A percentile compares a stretch with the other conserved stretches of the same genome.
Conservation (phyloP, 2,113 vertebrate genomes). For the Rhineura floridana region DNA sequence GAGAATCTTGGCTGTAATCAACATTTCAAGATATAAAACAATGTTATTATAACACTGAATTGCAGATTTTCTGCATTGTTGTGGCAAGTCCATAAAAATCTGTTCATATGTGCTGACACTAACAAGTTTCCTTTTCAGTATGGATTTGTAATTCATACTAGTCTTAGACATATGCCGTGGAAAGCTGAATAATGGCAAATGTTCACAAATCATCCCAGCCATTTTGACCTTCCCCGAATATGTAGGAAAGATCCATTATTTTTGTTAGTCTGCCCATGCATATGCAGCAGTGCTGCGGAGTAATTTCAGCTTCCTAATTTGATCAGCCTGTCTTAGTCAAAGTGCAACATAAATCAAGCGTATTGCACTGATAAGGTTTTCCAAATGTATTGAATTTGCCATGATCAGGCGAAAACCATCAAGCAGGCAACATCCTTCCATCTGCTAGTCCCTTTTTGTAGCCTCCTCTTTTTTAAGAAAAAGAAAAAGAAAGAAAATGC, state of each 20-base stretch:
- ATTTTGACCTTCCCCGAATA: slow-evolving; percentile 24
- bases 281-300: neutral
- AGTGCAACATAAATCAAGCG: slow-evolving; percentile 29
- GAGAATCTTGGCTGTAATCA: slow-evolving; percentile 55
- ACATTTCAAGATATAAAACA: slow-evolving; percentile 67
- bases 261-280: neutral
- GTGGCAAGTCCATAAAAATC: neutral
- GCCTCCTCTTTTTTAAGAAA: neutral
- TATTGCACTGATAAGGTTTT: slow-evolving; percentile 18
- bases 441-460: neutral
- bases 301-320: slow-evolving; percentile 52
- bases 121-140: slow-evolving; percentile 9
- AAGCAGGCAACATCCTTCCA: slow-evolving; percentile 6
- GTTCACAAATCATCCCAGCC: slow-evolving; percentile 20
- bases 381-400: slow-evolving; percentile 32
- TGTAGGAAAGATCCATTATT: slow-evolving; percentile 10
- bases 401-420: neutral
- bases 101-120: neutral
- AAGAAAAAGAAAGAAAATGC: neutral
- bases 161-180: slow-evolving; percentile 26
- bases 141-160: slow-evolving; percentile 18
- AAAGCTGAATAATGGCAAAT: slow-evolving; percentile 20
- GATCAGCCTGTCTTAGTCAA: slow-evolving; percentile 23
- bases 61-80: slow-evolving; percentile 35
- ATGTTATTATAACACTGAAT: slow-evolving; percentile 25